These are phyloP conservation scores for Plebejus argus DNA, from an alignment of 2,888 invertebrate species.

Conservation along the genomic window DNA sequence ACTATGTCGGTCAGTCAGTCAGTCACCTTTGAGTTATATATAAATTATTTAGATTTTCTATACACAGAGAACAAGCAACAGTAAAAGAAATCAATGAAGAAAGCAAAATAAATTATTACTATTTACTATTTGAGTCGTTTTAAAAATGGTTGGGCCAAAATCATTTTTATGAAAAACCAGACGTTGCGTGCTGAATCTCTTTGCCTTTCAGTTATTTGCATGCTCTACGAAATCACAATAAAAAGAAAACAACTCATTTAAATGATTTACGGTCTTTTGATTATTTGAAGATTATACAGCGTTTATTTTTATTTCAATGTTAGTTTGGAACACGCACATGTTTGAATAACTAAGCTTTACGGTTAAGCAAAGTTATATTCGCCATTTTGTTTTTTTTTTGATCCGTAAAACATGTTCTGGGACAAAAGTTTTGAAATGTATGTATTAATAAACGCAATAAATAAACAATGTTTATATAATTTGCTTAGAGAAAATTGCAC, in stretches of 20 bases:
- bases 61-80: too few species aligned
- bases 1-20: too few species aligned
- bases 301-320: slow-evolving; percentile 4
- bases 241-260: slow-evolving; percentile 21
- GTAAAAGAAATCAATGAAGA: too few species aligned
- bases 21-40: too few species aligned
- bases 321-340: slow-evolving; percentile 11
- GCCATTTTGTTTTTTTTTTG: neutral
- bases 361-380: neutral
- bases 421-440: too few species aligned
- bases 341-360: slow-evolving; percentile 6
- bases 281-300: slow-evolving; percentile 20
- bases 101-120: too few species aligned
- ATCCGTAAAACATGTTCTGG: neutral
- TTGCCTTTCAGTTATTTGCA: slow-evolving; percentile 7
- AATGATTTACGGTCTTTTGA: slow-evolving; percentile 27
- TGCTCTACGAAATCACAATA: slow-evolving; percentile 17
- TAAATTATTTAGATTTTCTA: too few species aligned
- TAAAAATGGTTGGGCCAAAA: too few species aligned
- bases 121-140: too few species aligned
- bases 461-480: too few species aligned
- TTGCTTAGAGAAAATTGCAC: too few species aligned
- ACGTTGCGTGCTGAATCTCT: slow-evolving; percentile 6
- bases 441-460: too few species aligned
- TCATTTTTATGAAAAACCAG: neutral